Percentiles rank a stretch among this genome's conserved stretches.
Evolutionary conservation across 2,113 vertebrate species (phyloP).

Genomic region (Monopterus albus): DNA sequence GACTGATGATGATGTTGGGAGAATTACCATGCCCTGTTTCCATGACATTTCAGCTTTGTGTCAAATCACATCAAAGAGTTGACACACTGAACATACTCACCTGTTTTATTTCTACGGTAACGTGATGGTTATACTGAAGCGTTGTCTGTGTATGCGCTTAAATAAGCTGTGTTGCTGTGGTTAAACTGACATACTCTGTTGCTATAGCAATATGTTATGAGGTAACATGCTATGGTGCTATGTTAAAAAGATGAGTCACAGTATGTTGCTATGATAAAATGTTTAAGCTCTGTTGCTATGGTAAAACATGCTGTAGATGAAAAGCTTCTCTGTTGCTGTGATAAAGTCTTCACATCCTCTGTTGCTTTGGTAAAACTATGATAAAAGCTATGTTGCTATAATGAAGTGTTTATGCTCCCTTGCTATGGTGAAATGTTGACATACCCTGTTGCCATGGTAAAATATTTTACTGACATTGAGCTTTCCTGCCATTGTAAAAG

Average conservation of each 20-base stretch:
- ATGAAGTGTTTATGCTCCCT: neutral
- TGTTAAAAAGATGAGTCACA: slow-evolving; percentile 13
- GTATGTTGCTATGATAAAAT: slow-evolving; percentile 30
- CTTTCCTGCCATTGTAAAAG: slow-evolving; percentile 30
- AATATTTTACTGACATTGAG: slow-evolving; percentile 24
- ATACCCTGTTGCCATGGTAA: slow-evolving; percentile 3
- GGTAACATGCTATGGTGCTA: slow-evolving; percentile 41
- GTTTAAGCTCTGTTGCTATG: slow-evolving; percentile 21
- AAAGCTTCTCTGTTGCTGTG: slow-evolving; percentile 21
- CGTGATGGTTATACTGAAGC: slow-evolving; percentile 20
- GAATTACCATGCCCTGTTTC: slow-evolving; percentile 33
- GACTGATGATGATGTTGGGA: slow-evolving; percentile 14
- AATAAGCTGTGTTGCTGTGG: slow-evolving; percentile 54
- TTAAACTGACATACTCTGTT: slow-evolving; percentile 47
- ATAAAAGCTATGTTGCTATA: slow-evolving; percentile 18
- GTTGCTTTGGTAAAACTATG: slow-evolving; percentile 31
- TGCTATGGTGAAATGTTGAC: neutral
- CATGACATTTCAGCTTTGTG: slow-evolving; percentile 32
- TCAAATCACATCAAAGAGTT: slow-evolving; percentile 49
- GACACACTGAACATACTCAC: slow-evolving; percentile 31
- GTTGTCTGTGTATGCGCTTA: slow-evolving; percentile 34
- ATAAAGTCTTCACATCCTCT: slow-evolving; percentile 22
- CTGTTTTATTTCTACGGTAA: slow-evolving; percentile 47
- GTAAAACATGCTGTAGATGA: slow-evolving; percentile 31
- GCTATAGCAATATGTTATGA: slow-evolving; percentile 27